These are phyloP conservation scores for Columba guinea DNA, from an alignment of 2,797 vertebrate species.

Conservation along the genomic window DNA sequence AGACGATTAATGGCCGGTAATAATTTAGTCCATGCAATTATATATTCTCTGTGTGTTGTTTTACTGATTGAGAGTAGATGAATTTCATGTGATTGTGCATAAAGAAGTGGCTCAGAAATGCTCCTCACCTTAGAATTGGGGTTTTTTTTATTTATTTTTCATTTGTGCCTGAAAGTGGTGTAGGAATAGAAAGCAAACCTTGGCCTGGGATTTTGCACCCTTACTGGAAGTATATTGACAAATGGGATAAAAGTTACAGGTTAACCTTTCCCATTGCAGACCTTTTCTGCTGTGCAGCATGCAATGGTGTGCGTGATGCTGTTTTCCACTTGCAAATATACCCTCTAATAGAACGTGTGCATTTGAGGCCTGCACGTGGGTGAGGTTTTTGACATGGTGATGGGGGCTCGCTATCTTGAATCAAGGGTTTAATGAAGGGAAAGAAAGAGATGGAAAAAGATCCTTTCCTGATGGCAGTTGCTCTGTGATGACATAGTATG, in stretches of 20 bases:
- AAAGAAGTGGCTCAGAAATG: background rate
- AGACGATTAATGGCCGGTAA: background rate
- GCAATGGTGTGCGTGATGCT: background rate
- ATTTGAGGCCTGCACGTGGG: background rate
- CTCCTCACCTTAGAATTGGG: background rate
- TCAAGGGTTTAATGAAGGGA: background rate
- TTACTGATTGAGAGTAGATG: background rate
- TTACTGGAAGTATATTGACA: background rate
- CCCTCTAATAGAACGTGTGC: background rate
- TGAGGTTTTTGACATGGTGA: background rate
- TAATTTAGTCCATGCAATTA: background rate
- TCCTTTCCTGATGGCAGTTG: background rate
- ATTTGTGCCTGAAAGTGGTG: background rate
- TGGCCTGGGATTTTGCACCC: background rate
- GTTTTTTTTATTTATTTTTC: background rate
- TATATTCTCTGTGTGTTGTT: background rate
- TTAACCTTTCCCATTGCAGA: background rate
- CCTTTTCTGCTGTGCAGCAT: background rate
- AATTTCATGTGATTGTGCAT: background rate
- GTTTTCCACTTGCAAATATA: background rate
- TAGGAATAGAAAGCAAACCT: background rate
- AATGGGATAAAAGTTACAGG: background rate
- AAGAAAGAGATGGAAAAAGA: background rate
- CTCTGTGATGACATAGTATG: background rate
- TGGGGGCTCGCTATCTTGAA: background rate